Base-by-base conservation (phyloP, 2,797 vertebrate species). In the Lithobates sylvaticus region DNA sequence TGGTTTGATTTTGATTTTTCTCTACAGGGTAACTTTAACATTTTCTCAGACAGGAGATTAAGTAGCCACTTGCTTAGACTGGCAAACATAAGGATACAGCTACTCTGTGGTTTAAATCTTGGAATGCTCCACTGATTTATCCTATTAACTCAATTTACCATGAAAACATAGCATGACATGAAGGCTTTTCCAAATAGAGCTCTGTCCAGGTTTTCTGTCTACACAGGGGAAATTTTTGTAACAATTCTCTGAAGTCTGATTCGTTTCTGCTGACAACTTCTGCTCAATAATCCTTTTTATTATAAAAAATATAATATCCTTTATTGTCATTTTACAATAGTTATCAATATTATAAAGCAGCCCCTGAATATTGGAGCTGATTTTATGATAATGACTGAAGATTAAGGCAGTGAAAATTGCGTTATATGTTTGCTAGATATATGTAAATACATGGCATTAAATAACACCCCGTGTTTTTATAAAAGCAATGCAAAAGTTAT, bases 111-210 rank as follows among this genome's bases (percentile, higher is more conserved):
- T 86, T 86, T 65, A 82, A 86, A 86, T 86, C 79, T 72, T 50
- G 39, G 67, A 72, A 86, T 86, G 85, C 73, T 86, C 54, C 74
- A 86, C 85, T 77, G 85, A 81, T 86, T 86, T 81, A 86, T 82
- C 78, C 85, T 82, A 86, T 86, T 86, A 86, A 76, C 73, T 86
- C 78, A 86, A 86, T 86, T 86, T 86, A 81, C 73, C 85, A 82
- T 86, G 85, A 82, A 82, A 86, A 77, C 75, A 82, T 81, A 86
- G 32, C 79, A 34, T 86, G 72, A 81, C 79, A 86, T 77, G 73
- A 76, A 81, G 79, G 85, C 67, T 82, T 76, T 76, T 82, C 74
- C 67, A 77, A 82, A 86, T 18, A 77, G 42, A 65, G 21, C 50
- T 70, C 73, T 86, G 74, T 70, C 65, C 78, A 82, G 85, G 79